Conservation (phyloP, 2,797 vertebrate genomes). For the Lutjanus argentimaculatus region DNA sequence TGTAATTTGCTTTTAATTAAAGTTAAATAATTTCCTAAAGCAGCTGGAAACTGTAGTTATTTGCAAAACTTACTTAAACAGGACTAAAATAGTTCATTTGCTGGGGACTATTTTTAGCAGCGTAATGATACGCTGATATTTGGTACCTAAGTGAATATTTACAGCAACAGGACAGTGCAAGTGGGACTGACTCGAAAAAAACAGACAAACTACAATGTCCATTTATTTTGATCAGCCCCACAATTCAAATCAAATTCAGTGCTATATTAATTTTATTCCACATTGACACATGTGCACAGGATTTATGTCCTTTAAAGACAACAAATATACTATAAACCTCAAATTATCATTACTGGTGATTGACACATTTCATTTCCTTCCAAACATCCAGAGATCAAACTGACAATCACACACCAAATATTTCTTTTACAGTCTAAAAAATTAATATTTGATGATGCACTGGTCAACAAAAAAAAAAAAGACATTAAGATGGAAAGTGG, state of each 20-base stretch:
- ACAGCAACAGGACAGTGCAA: background rate
- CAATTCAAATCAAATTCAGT: background rate
- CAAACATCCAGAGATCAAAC: background rate
- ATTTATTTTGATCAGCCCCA: too few relatives aligned
- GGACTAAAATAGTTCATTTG: background rate
- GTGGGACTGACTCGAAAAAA: too few relatives aligned
- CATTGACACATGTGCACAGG: too few relatives aligned
- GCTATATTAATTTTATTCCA: too few relatives aligned
- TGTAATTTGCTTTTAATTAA: too few relatives aligned
- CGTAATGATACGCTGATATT: background rate
- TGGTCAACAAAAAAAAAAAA: background rate
- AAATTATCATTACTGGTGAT: background rate
- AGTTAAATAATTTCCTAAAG: background rate
- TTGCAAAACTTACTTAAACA: background rate
- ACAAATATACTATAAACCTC: background rate
- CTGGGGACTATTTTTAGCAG: background rate
- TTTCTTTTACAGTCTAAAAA: background rate
- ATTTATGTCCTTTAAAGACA: too few relatives aligned
- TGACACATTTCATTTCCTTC: background rate
- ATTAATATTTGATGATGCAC: background rate
- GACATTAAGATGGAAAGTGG: background rate
- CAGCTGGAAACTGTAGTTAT: background rate
- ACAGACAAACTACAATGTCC: too few relatives aligned
- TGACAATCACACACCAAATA: background rate
- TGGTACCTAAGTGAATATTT: background rate